Percentiles rank a stretch among this genome's conserved stretches.
Conservation (phyloP, 2,113 vertebrate genomes). For the Ploceus nigricollis region DNA sequence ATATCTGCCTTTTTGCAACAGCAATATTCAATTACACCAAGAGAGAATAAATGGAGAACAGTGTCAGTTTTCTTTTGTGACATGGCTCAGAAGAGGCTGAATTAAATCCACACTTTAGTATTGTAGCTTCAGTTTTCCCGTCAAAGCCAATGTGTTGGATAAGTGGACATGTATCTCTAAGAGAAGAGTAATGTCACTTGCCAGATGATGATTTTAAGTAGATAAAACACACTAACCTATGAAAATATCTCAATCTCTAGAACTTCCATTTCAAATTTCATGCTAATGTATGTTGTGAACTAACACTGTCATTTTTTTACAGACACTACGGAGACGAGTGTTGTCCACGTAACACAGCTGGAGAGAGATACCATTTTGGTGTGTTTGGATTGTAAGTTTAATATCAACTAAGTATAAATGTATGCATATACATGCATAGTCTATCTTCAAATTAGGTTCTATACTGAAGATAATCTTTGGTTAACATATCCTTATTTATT, state of each 20-base stretch:
- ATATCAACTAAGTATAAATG: neutral
- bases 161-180: neutral
- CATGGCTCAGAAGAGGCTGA: neutral
- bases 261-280: neutral
- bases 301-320: constrained; percentile 42
- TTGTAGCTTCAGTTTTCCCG: constrained; percentile 13
- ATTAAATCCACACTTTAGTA: neutral
- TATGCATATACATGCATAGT: neutral
- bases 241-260: neutral
- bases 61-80: neutral
- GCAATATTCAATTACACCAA: neutral
- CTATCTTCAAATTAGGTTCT: neutral
- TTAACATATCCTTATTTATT: constrained; percentile 10
- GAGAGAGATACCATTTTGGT: constrained; percentile 97
- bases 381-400: constrained; percentile 92
- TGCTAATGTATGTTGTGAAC: neutral
- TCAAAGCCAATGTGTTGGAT: constrained; percentile 1
- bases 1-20: neutral
- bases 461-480: neutral
- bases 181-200: neutral
- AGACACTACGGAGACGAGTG: constrained; percentile 92
- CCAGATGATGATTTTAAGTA: neutral
- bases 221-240: neutral
- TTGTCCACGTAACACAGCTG: constrained; percentile 94
- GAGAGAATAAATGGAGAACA: neutral